Evolutionary conservation across 2,797 vertebrate species (phyloP).

Genomic region (Periophthalmus magnuspinnatus): DNA sequence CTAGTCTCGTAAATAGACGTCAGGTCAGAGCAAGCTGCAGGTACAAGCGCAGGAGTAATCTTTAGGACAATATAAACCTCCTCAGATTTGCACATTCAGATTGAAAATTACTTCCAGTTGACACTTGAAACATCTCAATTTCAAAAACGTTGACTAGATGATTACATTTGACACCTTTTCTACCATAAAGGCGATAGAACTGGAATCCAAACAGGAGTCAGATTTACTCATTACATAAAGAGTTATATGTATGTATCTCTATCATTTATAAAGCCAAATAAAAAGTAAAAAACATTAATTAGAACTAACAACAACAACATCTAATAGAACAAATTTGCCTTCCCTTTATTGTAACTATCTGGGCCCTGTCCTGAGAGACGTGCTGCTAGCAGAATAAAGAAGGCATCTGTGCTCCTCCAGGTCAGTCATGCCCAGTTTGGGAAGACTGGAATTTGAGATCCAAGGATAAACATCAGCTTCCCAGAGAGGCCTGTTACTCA

Average conservation of each 20-base stretch:
- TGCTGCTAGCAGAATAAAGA: slow-evolving; percentile 76
- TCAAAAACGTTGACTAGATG: no score
- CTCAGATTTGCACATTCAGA: no score
- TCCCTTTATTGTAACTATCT: slow-evolving; percentile 81
- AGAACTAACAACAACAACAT: background rate
- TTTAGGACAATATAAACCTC: no score
- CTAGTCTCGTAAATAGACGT: no score
- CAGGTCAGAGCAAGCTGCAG: no score
- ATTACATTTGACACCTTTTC: no score
- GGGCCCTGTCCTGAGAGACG: slow-evolving; percentile 75
- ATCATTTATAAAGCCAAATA: no score
- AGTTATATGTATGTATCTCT: background rate
- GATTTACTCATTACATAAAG: no score
- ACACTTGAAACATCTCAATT: no score
- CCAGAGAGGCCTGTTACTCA: slow-evolving; percentile 64
- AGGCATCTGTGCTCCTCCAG: slow-evolving; percentile 77
- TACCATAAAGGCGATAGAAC: background rate
- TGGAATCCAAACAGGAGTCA: background rate
- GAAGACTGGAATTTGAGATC: slow-evolving; percentile 78
- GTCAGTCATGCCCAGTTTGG: slow-evolving; percentile 74
- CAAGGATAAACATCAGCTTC: slow-evolving; percentile 77
- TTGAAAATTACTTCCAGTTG: no score
- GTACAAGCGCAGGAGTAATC: no score
- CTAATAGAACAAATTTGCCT: slow-evolving; percentile 34
- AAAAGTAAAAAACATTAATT: background rate